Evolutionary conservation across 2,797 vertebrate species (phyloP).

Genomic region (Acomys russatus): DNA sequence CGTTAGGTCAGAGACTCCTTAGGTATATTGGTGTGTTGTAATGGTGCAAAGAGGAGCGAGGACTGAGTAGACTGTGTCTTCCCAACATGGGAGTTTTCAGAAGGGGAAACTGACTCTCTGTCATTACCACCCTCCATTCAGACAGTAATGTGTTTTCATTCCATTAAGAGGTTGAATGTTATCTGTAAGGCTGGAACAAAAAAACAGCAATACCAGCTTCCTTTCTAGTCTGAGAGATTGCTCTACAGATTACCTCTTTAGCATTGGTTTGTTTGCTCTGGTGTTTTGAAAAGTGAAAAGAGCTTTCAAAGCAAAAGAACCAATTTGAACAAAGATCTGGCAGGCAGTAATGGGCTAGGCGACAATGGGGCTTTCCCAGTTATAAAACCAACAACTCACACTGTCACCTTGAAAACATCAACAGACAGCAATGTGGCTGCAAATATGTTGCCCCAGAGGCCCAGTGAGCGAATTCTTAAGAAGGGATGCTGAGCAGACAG

Average conservation of each 20-base stretch:
- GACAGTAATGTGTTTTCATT: conserved; percentile 67
- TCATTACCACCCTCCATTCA: background rate
- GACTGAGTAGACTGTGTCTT: conserved; percentile 29
- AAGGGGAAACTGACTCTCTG: conserved; percentile 49
- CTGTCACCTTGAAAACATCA: background rate
- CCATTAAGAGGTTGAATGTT: conserved; percentile 69
- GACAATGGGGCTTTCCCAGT: background rate
- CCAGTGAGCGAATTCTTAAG: background rate
- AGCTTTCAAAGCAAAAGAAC: conserved; percentile 59
- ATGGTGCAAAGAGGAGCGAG: background rate
- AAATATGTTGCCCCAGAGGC: background rate
- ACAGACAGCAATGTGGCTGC: background rate
- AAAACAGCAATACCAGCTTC: conserved; percentile 28
- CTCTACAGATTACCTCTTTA: conserved; percentile 64
- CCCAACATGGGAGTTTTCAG: conserved; percentile 50
- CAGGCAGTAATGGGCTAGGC: background rate
- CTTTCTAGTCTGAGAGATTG: conserved; percentile 42
- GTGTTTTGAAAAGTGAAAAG: conserved; percentile 75
- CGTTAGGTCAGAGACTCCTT: conserved; percentile 29
- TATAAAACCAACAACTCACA: background rate
- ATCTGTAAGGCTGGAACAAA: conserved; percentile 56
- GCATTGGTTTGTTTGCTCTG: conserved; percentile 58
- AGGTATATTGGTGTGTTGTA: background rate
- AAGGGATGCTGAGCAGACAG: background rate
- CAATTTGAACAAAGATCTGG: conserved; percentile 61